These are phyloP conservation scores for Microplitis mediator DNA, from an alignment of 1,140 invertebrate genomes.

Conservation along the genomic window DNA sequence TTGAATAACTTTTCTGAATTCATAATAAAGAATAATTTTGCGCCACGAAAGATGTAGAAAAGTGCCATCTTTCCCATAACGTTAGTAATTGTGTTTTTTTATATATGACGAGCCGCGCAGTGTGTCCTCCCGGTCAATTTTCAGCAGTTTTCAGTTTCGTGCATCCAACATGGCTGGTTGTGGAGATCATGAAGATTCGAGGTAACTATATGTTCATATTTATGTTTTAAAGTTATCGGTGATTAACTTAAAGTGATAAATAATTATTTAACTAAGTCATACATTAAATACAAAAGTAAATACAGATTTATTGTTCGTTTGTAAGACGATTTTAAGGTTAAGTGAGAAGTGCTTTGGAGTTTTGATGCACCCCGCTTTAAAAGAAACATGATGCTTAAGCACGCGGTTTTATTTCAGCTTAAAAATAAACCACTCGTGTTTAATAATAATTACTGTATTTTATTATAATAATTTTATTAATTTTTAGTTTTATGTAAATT, in stretches of 20 bases:
- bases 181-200: slow-evolving; percentile 60
- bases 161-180: slow-evolving; percentile 63
- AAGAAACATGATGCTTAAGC: slow-evolving; percentile 38
- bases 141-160: slow-evolving; percentile 47
- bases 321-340: slow-evolving; percentile 48
- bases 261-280: not conserved
- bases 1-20: no score
- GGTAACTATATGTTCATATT: slow-evolving; percentile 50
- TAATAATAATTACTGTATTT: not conserved
- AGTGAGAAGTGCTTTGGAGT: slow-evolving; percentile 32
- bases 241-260: not conserved
- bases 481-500: not conserved
- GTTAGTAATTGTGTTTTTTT: no score
- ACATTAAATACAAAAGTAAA: not conserved
- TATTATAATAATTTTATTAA: not conserved
- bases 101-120: no score
- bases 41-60: no score
- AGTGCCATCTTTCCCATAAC: no score
- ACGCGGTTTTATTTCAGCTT: slow-evolving; percentile 50
- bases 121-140: no score
- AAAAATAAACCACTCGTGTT: not conserved
- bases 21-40: no score
- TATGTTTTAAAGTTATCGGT: not conserved
- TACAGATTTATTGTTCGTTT: not conserved
- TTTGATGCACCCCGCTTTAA: slow-evolving; percentile 40